Conservation (phyloP, 2,888 invertebrate genomes). For the Netelia inedita region DNA sequence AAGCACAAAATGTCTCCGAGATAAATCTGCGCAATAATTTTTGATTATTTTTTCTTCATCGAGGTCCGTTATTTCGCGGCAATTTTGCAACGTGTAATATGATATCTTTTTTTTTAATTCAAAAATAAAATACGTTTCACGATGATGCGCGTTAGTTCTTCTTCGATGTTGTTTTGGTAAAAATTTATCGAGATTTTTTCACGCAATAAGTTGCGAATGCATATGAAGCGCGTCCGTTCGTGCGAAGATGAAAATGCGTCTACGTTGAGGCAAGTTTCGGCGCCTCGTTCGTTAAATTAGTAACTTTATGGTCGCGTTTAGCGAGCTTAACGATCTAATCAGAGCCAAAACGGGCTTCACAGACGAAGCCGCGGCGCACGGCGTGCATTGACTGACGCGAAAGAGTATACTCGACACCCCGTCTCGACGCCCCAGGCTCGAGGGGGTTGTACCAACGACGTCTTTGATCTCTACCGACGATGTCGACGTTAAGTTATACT, state of each 20-base stretch:
- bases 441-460: slow-evolving; percentile 70
- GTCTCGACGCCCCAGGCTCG: slow-evolving; percentile 77
- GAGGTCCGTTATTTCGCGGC: slow-evolving; percentile 18
- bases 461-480: slow-evolving; percentile 77
- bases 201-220: slow-evolving; percentile 54
- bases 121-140: background rate
- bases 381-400: slow-evolving; percentile 33
- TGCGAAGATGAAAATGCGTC: slow-evolving; percentile 43
- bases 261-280: slow-evolving; percentile 55
- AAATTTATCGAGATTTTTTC: background rate
- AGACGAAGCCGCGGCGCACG: slow-evolving; percentile 32
- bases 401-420: slow-evolving; percentile 59
- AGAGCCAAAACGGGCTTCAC: slow-evolving; percentile 75
- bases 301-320: slow-evolving; percentile 73
- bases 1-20: slow-evolving; percentile 17
- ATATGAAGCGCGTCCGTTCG: background rate
- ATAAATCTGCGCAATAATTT: slow-evolving; percentile 47
- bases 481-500: background rate
- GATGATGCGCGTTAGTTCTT: background rate
- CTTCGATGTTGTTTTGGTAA: no score
- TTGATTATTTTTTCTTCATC: slow-evolving; percentile 32
- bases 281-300: slow-evolving; percentile 79
- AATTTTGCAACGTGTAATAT: slow-evolving; percentile 39
- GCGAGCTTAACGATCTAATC: slow-evolving; percentile 84
- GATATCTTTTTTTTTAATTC: slow-evolving; percentile 29